Evolutionary conservation across 2,888 invertebrate genomes (phyloP), one percentile per base, ranked within the genome.

Genomic region (Carabus problematicus): DNA sequence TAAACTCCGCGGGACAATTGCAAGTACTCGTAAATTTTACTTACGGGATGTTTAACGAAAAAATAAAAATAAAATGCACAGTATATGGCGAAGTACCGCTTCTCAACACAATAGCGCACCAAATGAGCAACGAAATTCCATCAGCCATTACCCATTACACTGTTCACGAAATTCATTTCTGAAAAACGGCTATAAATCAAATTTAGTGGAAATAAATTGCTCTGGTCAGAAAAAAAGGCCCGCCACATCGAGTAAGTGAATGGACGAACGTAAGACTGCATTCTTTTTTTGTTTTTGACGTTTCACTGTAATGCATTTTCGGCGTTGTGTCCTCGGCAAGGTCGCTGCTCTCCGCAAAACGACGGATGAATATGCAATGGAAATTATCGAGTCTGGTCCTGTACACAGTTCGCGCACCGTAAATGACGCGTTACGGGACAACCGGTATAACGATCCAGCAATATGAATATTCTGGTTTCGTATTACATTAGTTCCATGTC

Each of bases 171-270:
- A 41, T 64, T 59, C 52, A 45, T 56, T 55, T 12, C 56, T 42
- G 14, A 64, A 64, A 63, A 66, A 58, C 45, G 39, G 29, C 64
- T 14, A 61, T 68, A 68, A 68, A 68, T 68, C 67, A 68, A 68
- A 59, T 68, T 68, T 68, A 68, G 41, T 29, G 55, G 42, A 42
- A 54, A 68, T 68, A 68, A 68, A 68, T 68, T 60, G 43, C 43
- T 29, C 52, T n/a, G n/a, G n/a, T 63, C 18, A 19, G 47, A 61
- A 45, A 61, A 29, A 29, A 40, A 56, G n/a, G 29, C n/a, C 9
- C 56, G 29, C 19, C 9, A 56, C 4, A 18, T n/a, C 12, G 18
- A 12, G 29, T 45, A 45, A n/a, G n/a, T 45, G 45, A 14, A 12
- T 45, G 14, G 45, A 29, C 29, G 6, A 29, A 29, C 29, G 29